Evolutionary conservation across 2,797 vertebrate species (phyloP), one percentile per base, ranked within the genome.

Genomic region (Percopsis omiscomaycus): DNA sequence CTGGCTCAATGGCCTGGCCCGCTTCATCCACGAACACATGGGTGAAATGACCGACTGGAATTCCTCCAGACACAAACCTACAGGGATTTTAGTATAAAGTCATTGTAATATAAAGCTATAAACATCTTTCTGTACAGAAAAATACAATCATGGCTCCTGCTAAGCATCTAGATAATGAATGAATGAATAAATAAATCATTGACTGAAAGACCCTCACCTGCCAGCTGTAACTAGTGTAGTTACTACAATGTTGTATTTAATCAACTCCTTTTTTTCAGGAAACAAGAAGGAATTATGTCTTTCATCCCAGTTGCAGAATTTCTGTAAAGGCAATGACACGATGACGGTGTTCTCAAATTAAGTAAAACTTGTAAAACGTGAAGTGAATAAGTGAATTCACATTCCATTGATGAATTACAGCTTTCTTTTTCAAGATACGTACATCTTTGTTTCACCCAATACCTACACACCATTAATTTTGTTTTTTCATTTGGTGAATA

Each of bases 21-120:
- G 92, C 93, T 80, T 98, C 97, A 0, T 98, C 97, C 2, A 98
- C 90, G 84, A 98, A 98, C 72, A 98, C 86, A 2, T 98, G 94
- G 16, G 95, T 91, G 83, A 98, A 98, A 79, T 94, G 94, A 4
- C 90, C 89, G 0, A 72, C 66, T 11, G 92, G 90, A 62, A 98
- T 89, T 50, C 91, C 90, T 55, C 90, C 92, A 0, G 94, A 92
- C 42, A 89, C 95, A 69, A 98, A 86, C 79, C 97, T 98, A 64
- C 61, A 77, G 0, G 59, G 10, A 55, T 27, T 15, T 3, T 13
- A 30, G 11, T 52, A 52, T 52, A 42, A 47, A 15, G n/a, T 29
- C n/a, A 64, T 14, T 30, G 15, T 13, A 32, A 51, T 11, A 3
- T 12, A 22, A 16, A 53, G 22, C 22, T 11, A 16, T 28, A 53